A percentile compares a stretch with the other conserved stretches of the same genome.
These are phyloP conservation scores for Neosilurus mollespiculum DNA, from an alignment of 2,797 vertebrate species.

Conservation along the genomic window DNA sequence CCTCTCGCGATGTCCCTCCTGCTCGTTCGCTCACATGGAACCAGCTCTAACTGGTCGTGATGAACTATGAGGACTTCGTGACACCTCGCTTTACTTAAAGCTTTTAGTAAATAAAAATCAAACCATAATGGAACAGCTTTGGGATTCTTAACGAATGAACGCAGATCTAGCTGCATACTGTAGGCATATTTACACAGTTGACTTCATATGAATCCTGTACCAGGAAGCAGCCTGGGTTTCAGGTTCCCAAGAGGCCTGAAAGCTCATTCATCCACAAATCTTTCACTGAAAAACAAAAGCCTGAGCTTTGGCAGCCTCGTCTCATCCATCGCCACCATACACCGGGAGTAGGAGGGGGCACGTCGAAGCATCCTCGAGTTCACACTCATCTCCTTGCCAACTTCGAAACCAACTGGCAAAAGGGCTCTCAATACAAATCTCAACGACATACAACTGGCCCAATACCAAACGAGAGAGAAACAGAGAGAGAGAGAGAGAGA, in stretches of 20 bases:
- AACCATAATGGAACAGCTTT: neutral
- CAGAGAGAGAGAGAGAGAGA: neutral
- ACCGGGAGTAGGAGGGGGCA: neutral
- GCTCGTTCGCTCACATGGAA: slow-evolving; percentile 2
- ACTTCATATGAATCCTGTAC: neutral
- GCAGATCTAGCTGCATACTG: neutral
- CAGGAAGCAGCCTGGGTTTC: neutral
- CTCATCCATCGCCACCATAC: neutral
- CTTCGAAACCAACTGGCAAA: neutral
- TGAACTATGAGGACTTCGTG: neutral
- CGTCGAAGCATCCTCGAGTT: neutral
- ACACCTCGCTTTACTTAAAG: neutral
- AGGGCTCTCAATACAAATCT: neutral
- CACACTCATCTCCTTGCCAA: neutral
- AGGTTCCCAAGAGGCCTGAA: neutral
- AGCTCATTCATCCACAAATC: neutral
- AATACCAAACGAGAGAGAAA: neutral
- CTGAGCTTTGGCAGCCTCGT: neutral
- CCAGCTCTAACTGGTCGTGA: slow-evolving; percentile 29
- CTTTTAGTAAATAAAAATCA: neutral
- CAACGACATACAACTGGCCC: neutral
- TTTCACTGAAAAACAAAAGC: slow-evolving; percentile 42
- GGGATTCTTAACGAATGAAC: neutral
- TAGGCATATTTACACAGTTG: neutral
- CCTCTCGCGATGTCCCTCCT: neutral